Evolutionary conservation across 2,113 vertebrate genomes (phyloP).

Genomic region (Limnothrissa miodon): DNA sequence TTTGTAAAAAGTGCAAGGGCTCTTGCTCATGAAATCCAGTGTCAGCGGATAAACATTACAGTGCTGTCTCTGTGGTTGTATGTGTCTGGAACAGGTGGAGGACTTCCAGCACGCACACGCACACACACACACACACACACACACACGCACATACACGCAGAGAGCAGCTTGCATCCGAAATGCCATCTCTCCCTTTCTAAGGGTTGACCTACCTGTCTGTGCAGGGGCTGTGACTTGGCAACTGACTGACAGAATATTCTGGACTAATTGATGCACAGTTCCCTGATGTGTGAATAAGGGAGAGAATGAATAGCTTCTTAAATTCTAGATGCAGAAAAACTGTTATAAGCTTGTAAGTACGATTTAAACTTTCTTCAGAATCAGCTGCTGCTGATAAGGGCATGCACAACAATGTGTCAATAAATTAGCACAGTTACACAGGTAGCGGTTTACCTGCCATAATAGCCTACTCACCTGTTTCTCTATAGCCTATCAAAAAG

Average conservation of each 20-base stretch:
- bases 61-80: not conserved
- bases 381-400: not conserved
- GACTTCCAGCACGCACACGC: not conserved
- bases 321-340: too few relatives aligned
- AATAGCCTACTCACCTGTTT: too few relatives aligned
- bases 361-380: not conserved
- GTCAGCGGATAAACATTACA: not conserved
- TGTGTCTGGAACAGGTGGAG: conserved; percentile 3
- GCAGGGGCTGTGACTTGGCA: conserved; percentile 21
- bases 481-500: too few relatives aligned
- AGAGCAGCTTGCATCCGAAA: conserved; percentile 24
- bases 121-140: not conserved
- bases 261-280: conserved; percentile 23
- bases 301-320: not conserved
- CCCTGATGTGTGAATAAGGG: not conserved
- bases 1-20: not conserved
- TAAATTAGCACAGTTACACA: too few relatives aligned
- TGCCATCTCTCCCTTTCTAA: conserved; percentile 9
- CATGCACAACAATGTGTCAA: not conserved
- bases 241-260: conserved; percentile 4
- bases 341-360: too few relatives aligned
- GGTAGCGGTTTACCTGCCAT: too few relatives aligned
- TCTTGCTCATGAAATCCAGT: not conserved
- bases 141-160: not conserved
- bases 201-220: conserved; percentile 11